phyloP scores from a whole-genome alignment of 2,113 vertebrate genomes.

The Ctenomys sociabilis region DNA sequence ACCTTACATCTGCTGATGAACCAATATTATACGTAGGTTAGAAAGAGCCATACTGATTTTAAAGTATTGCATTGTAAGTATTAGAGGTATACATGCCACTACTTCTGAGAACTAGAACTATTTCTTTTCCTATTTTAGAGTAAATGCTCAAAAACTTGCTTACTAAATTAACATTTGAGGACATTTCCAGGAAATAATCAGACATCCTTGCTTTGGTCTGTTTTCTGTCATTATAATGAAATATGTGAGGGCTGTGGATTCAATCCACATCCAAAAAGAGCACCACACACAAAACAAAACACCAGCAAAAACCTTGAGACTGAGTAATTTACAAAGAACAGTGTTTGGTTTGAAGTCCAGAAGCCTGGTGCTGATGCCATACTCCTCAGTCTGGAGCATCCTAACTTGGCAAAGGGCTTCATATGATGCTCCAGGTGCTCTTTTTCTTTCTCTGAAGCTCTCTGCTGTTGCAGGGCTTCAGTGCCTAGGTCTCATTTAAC shows the following conservation, averaged over 20 bases:
- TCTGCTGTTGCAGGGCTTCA: not conserved
- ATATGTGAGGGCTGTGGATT: not conserved
- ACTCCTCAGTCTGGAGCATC: not conserved
- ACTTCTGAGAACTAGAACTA: not conserved
- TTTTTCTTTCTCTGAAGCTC: not conserved
- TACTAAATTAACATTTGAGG: not conserved
- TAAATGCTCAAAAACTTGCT: constrained; percentile 52
- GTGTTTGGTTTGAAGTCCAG: not conserved
- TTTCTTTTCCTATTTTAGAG: not conserved
- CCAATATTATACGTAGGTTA: not conserved
- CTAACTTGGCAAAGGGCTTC: not conserved
- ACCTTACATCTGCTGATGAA: not conserved
- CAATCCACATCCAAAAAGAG: not conserved
- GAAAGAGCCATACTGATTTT: not conserved
- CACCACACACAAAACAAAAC: not conserved
- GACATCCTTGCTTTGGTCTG: constrained; percentile 16
- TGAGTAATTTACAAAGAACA: not conserved
- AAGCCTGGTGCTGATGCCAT: not conserved
- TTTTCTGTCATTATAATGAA: not conserved
- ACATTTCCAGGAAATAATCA: constrained; percentile 59
- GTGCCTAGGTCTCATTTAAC: not conserved
- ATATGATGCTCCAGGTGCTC: no score
- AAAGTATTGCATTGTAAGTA: not conserved
- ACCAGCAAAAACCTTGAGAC: not conserved
- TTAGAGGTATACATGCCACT: not conserved